A percentile compares a stretch with the other conserved stretches of the same genome.
phyloP scores from a whole-genome alignment of 2,113 vertebrate species.

The Rattus norvegicus region GRCr8 NC_086027.1:20360001-20360500 shows the following conservation, averaged over 20 bases:
- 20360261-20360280: background rate
- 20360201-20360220: background rate
- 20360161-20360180: background rate
- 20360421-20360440: background rate
- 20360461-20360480: background rate
- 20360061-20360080: background rate
- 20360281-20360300: background rate
- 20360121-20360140: background rate
- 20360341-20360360: background rate
- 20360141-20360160: background rate
- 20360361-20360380: background rate
- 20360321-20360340: background rate
- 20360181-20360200: background rate
- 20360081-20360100: background rate
- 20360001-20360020: background rate
- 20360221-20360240: background rate
- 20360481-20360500: background rate
- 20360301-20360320: background rate
- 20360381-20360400: background rate
- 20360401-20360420: background rate
- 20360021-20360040: background rate
- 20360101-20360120: background rate
- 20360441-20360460: background rate
- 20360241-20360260: background rate
- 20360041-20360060: background rate